These are phyloP conservation scores for Eretmochelys imbricata DNA, from an alignment of 2,113 vertebrate genomes.

Conservation along the genomic window DNA sequence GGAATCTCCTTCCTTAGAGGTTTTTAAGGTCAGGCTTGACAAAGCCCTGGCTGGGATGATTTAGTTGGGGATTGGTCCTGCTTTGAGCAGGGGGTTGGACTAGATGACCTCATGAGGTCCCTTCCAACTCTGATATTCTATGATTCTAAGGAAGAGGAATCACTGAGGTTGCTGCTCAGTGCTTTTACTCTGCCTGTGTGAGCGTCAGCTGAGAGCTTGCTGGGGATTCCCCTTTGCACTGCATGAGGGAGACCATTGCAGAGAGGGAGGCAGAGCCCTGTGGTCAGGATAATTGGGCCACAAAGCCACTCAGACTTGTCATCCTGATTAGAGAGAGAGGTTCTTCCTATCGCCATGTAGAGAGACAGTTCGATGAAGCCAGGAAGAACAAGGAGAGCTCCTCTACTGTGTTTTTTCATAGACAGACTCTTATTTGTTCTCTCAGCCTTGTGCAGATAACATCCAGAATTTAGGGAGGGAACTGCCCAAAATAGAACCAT, in stretches of 20 bases:
- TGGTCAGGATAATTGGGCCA: fast-evolving
- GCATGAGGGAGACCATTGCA: neutral
- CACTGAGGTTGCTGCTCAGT: no score
- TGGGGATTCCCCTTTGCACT: neutral
- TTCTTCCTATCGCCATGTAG: neutral
- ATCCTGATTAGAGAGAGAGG: neutral
- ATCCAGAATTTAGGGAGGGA: neutral
- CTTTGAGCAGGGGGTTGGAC: no score
- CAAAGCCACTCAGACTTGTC: neutral
- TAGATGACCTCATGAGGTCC: no score
- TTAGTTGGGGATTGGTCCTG: no score
- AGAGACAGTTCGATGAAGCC: neutral
- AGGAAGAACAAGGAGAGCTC: neutral
- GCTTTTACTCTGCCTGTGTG: neutral
- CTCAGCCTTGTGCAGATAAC: neutral
- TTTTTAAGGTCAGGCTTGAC: no score
- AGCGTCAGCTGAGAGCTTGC: neutral
- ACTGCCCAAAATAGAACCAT: fast-evolving
- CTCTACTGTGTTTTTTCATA: neutral
- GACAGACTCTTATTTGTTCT: neutral
- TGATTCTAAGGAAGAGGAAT: no score
- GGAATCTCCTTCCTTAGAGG: no score
- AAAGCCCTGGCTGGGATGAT: no score
- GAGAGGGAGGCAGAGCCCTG: neutral
- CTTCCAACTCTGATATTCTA: no score